phyloP scores from a whole-genome alignment of 2,888 invertebrate species.

The Parasteatoda lunata region DNA sequence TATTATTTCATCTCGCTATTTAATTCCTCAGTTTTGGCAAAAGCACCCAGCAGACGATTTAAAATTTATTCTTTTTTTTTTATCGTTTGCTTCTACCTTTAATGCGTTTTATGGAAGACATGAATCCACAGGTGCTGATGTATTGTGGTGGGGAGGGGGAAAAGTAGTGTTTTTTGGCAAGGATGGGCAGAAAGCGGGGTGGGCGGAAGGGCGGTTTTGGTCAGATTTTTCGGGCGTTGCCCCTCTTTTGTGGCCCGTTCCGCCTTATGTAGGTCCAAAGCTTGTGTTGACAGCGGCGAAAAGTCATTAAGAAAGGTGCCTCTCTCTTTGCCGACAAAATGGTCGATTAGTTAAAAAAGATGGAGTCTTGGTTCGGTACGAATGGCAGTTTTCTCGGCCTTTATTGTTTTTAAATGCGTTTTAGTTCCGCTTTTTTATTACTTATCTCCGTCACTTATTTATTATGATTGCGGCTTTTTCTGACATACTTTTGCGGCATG shows the following conservation, averaged over 20 bases:
- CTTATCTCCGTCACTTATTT: neutral
- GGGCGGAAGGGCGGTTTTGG: neutral
- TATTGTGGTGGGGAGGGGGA: slow-evolving; percentile 6
- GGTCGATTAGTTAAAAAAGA: slow-evolving; percentile 36
- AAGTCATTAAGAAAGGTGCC: slow-evolving; percentile 32
- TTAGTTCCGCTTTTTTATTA: slow-evolving; percentile 44
- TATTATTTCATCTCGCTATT: neutral
- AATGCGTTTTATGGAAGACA: slow-evolving; percentile 46
- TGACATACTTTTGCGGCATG: neutral
- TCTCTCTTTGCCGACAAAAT: slow-evolving; percentile 32
- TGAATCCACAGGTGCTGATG: slow-evolving; percentile 51
- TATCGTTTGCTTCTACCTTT: slow-evolving; percentile 1
- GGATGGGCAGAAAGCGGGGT: neutral
- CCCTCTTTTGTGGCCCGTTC: slow-evolving; percentile 37
- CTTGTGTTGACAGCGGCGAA: slow-evolving; percentile 43
- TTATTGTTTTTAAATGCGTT: slow-evolving; percentile 57
- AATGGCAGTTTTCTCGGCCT: slow-evolving; percentile 26
- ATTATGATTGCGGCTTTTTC: neutral
- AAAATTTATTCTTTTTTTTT: neutral
- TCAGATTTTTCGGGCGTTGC: slow-evolving; percentile 62
- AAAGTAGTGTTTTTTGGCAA: neutral
- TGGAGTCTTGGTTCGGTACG: slow-evolving; percentile 7
- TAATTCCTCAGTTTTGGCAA: slow-evolving; percentile 1
- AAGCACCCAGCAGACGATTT: neutral
- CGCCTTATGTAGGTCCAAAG: slow-evolving; percentile 22